phyloP scores from a whole-genome alignment of 2,797 vertebrate genomes.

The Muscicapa striata region DNA sequence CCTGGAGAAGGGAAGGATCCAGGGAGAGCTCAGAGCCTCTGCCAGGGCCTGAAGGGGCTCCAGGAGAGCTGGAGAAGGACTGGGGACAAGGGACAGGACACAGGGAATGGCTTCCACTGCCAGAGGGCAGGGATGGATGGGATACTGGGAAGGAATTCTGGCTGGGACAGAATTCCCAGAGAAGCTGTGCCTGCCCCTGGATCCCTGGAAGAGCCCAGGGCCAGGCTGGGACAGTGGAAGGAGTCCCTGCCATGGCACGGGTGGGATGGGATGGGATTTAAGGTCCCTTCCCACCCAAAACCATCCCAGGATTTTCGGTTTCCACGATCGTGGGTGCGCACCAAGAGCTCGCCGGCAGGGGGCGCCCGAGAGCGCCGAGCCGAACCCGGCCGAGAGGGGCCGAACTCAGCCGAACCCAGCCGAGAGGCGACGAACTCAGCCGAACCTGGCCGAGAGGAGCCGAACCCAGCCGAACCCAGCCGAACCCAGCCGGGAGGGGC shows the following conservation, averaged over 20 bases:
- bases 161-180: background rate
- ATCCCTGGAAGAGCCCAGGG: background rate
- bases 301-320: background rate
- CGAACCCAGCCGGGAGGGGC: background rate
- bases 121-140: background rate
- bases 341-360: fast-evolving
- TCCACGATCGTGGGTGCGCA: fast-evolving
- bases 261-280: background rate
- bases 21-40: background rate
- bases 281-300: background rate
- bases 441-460: too few species aligned
- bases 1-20: background rate
- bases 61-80: background rate
- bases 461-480: too few species aligned
- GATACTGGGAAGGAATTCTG: background rate
- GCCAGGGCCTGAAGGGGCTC: background rate
- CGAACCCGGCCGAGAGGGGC: background rate
- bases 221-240: background rate
- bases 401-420: background rate
- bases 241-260: too few species aligned
- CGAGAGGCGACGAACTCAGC: too few species aligned
- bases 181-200: too few species aligned
- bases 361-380: background rate
- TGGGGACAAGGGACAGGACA: background rate
- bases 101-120: background rate